phyloP scores from a whole-genome alignment of 2,113 vertebrate genomes.

The Bos indicus region DNA sequence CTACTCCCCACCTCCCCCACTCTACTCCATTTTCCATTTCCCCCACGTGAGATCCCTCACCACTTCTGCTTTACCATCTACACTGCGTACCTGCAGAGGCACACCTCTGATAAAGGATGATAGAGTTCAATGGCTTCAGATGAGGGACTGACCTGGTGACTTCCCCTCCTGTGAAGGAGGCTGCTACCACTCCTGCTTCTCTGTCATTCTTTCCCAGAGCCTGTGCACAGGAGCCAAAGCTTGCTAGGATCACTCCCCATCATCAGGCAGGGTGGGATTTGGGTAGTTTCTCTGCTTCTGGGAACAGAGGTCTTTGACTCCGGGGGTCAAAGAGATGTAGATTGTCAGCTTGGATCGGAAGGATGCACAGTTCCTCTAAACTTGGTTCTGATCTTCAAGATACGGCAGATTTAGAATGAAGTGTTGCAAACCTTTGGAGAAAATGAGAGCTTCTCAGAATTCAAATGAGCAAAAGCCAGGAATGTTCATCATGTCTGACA shows the following conservation, averaged over 20 bases:
- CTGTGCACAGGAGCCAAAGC: not conserved
- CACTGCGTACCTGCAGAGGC: not conserved
- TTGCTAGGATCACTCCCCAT: no score
- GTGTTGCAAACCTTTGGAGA: not conserved
- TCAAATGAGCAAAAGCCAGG: not conserved
- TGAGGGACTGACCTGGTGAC: fast-evolving
- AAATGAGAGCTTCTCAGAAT: not conserved
- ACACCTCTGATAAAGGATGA: not conserved
- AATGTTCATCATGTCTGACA: not conserved
- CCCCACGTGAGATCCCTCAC: no score
- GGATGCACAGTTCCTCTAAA: not conserved
- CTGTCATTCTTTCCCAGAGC: not conserved
- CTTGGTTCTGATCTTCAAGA: not conserved
- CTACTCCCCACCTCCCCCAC: fast-evolving
- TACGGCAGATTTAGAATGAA: not conserved
- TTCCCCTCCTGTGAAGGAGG: not conserved
- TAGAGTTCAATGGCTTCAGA: not conserved
- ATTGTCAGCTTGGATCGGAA: not conserved
- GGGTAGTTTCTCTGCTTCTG: not conserved
- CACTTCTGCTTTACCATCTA: not conserved
- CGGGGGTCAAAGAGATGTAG: not conserved
- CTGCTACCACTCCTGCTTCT: not conserved
- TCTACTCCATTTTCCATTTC: not conserved
- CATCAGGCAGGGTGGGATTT: not conserved
- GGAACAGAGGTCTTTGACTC: not conserved